Evolutionary conservation across 1,140 invertebrate genomes (phyloP).

Genomic region (Doryteuthis pealeii): DNA sequence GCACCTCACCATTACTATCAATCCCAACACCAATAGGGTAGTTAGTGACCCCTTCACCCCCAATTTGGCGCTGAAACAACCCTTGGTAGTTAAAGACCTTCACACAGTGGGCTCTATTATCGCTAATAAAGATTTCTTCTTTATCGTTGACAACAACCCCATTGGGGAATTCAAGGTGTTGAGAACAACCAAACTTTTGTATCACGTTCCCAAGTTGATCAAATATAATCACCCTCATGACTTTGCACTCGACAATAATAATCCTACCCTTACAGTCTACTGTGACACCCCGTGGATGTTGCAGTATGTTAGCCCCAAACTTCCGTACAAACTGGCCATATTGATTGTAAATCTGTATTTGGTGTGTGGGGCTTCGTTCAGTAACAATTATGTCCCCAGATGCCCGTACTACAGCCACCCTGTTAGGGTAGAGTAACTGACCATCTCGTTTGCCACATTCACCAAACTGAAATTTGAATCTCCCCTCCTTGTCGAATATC

Average conservation of each 20-base stretch:
- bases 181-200: conserved; percentile 97
- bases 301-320: conserved; percentile 97
- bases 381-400: conserved; percentile 98
- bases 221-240: conserved; percentile 99
- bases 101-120: conserved; percentile 98
- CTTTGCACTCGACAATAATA: conserved; percentile 99
- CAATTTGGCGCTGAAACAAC: conserved; percentile 92
- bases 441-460: conserved; percentile 93
- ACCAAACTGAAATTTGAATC: conserved; percentile 99
- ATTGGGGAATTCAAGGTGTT: conserved; percentile 98
- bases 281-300: conserved; percentile 91
- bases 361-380: conserved; percentile 91
- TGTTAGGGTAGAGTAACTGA: conserved; percentile 95
- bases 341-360: conserved; percentile 99
- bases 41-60: conserved; percentile 97
- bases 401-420: conserved; percentile 94
- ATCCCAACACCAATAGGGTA: conserved; percentile 99
- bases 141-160: conserved; percentile 96
- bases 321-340: conserved; percentile 99
- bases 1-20: conserved; percentile 91
- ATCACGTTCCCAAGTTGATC: conserved; percentile 95
- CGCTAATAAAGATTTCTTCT: conserved; percentile 99
- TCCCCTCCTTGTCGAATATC: conserved; percentile 98
- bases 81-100: conserved; percentile 99
- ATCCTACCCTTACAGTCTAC: conserved; percentile 98